Percentiles rank a stretch among this genome's conserved stretches.
These are phyloP conservation scores for Spicauda simplicius DNA, from an alignment of 2,888 invertebrate genomes.

Conservation along the genomic window DNA sequence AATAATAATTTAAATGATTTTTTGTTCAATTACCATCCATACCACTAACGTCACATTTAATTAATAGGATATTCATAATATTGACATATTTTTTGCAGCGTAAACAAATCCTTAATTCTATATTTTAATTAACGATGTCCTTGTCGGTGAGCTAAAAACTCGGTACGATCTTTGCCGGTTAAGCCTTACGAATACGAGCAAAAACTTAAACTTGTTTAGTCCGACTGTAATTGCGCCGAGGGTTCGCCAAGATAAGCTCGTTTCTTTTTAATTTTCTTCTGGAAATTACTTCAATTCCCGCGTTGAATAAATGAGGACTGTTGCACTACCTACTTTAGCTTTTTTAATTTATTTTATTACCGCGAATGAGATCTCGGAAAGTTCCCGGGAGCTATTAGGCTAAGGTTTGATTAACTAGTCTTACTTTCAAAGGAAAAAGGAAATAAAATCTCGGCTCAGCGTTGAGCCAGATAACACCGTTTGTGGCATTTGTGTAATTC, in stretches of 20 bases:
- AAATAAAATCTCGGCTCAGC: constrained; percentile 21
- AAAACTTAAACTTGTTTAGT: constrained; percentile 38
- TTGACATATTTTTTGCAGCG: too few relatives aligned
- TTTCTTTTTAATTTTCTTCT: constrained; percentile 75
- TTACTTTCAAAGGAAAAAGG: constrained; percentile 42
- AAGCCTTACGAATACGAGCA: constrained; percentile 27
- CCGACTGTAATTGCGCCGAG: constrained; percentile 62
- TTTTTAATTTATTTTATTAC: constrained; percentile 59
- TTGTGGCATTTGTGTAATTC: not conserved
- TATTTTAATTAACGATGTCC: not conserved
- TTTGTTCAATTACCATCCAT: too few relatives aligned
- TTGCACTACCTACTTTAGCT: constrained; percentile 54
- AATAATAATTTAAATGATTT: too few relatives aligned
- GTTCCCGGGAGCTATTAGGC: constrained; percentile 49
- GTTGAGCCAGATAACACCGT: constrained; percentile 9
- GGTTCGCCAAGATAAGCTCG: constrained; percentile 69
- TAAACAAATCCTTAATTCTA: too few relatives aligned
- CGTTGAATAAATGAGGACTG: constrained; percentile 70
- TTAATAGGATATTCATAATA: too few relatives aligned
- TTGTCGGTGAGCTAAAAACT: constrained; percentile 2
- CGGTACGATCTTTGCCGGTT: constrained; percentile 10
- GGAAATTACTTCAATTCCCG: constrained; percentile 71
- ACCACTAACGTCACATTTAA: too few relatives aligned
- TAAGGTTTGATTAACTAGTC: constrained; percentile 56
- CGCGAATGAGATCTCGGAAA: constrained; percentile 52